Conservation (phyloP, 1,140 invertebrate genomes). For the Lucilia sericata region DNA sequence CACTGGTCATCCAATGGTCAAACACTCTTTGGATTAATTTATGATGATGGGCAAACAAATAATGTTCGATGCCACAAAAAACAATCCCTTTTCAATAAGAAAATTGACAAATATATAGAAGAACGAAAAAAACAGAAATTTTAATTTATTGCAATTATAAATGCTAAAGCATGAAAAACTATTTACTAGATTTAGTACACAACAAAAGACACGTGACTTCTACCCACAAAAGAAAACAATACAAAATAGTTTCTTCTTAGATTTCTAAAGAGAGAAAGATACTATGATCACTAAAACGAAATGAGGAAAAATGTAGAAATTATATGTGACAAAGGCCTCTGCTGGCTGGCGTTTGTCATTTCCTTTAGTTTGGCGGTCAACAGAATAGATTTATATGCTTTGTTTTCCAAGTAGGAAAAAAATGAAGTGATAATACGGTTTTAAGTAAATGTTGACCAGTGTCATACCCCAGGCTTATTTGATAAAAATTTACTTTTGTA, state of each 20-base stretch:
- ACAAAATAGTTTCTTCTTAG: not conserved
- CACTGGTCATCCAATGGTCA: conserved; percentile 4
- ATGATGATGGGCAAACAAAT: conserved; percentile 12
- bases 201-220: conserved; percentile 37
- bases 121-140: not conserved
- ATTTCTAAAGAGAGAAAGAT: not conserved
- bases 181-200: conserved; percentile 15
- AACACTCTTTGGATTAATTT: not conserved
- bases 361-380: conserved; percentile 36
- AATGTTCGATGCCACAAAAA: not conserved
- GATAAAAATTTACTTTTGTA: not conserved
- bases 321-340: not conserved
- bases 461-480: not conserved
- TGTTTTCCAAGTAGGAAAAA: not conserved
- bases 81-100: conserved; percentile 24
- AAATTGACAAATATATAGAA: conserved; percentile 6
- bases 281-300: not conserved
- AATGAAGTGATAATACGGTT: conserved; percentile 21
- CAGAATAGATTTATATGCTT: conserved; percentile 28
- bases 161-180: conserved; percentile 2
- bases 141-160: conserved; percentile 43
- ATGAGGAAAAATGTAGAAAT: not conserved
- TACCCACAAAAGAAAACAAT: not conserved
- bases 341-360: conserved; percentile 39
- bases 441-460: conserved; percentile 10